Conservation (phyloP, 2,797 vertebrate species). For the Otolemur crassicaudatus region DNA sequence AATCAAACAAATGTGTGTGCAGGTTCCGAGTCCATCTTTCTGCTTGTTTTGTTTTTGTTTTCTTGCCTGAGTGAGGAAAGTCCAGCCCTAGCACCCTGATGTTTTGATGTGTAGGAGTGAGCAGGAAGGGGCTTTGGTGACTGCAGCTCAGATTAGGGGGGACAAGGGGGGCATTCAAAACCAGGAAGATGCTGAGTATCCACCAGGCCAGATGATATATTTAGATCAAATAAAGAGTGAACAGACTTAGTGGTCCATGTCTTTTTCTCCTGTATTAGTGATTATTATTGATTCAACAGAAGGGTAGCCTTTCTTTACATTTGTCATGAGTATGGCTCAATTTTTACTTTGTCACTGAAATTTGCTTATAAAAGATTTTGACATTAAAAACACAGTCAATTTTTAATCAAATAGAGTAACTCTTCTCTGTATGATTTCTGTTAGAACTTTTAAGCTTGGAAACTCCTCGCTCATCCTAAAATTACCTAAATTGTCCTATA, state of each 20-base stretch:
- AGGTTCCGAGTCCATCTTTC: neutral
- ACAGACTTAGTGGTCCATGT: neutral
- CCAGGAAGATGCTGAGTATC: neutral
- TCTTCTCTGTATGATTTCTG: neutral
- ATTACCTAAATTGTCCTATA: neutral
- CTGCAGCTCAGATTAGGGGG: neutral
- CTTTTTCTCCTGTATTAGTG: neutral
- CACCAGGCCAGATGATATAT: neutral
- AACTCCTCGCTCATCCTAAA: neutral
- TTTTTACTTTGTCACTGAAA: neutral
- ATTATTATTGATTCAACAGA: neutral
- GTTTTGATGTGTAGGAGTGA: neutral
- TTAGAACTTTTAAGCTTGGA: neutral
- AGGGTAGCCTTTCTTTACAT: neutral
- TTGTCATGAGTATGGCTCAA: neutral
- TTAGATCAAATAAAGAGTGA: neutral
- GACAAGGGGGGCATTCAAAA: neutral
- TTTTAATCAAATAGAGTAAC: slow-evolving; percentile 15
- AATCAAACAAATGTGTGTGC: neutral
- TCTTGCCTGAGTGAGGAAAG: neutral
- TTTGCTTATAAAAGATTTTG: neutral
- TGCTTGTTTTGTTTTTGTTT: neutral
- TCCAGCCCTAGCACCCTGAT: rapidly evolving
- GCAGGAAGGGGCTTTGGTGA: rapidly evolving
- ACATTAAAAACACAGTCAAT: neutral